Evolutionary conservation across 2,113 vertebrate species (phyloP), one percentile per base, ranked within the genome.

Genomic region (Megatriorchis doriae): DNA sequence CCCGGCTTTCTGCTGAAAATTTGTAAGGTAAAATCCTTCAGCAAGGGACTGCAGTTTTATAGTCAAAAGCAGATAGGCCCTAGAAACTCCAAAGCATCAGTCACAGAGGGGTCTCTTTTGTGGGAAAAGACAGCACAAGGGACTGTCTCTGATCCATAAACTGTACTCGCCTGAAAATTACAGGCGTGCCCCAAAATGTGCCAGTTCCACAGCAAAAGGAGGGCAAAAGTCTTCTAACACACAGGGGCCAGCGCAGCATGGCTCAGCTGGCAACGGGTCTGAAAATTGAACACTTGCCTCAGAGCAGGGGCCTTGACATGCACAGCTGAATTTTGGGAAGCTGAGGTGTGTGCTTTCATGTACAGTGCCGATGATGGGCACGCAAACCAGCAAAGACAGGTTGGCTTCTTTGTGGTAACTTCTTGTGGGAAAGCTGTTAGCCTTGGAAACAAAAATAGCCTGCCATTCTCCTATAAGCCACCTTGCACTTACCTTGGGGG

Each of bases 351-450:
- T 1, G 34, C 9, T 92, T 48, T 65, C 5, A 0, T 3, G 1
- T 7, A 3, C 14, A 19, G 52, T 2, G 0, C 32, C 1, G 3
- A 23, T 8, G 38, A 71, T 1, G 0, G 72, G n/a, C 43, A 58
- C 0, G 5, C 22, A 43, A 72, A 40, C 27, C 67, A 52, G 40
- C 22, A 40, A 63, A 74, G 56, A n/a, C 10, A 23, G 53, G n/a
- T 17, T 72, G 68, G 47, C 58, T 79, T 66, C 61, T 86, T 81
- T 2, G 0, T 21, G 61, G 81, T 23, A 40, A 47, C 18, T 71
- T 71, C 50, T 74, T 40, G 43, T 38, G 56, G 61, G 84, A 87
- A 87, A 79, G 43, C 81, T 87, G 74, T 91, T 85, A 81, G 25
- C 40, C 65, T 43, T 12, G 36, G 71, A 73, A 93, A 85, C 59